Percentiles rank a stretch among this genome's conserved stretches.
These are phyloP conservation scores for Jacana jacana DNA, from an alignment of 2,113 vertebrate species.

Conservation along the genomic window DNA sequence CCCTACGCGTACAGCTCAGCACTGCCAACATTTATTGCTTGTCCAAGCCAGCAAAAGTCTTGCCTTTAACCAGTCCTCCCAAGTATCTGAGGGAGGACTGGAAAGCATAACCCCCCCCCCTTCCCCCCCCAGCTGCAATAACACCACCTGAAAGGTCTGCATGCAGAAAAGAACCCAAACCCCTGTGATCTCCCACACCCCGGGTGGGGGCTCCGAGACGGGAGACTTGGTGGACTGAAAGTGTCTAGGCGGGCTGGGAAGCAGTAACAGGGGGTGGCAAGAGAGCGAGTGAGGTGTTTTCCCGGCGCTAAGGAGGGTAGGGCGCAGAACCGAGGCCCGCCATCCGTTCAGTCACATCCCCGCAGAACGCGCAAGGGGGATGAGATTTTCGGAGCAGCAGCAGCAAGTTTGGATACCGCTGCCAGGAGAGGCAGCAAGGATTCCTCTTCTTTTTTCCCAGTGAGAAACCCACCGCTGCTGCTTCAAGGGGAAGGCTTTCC, in stretches of 20 bases:
- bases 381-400: not conserved
- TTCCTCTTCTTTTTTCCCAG: not conserved
- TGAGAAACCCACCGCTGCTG: fast-evolving
- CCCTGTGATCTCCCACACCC: fast-evolving
- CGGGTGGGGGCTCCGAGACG: not conserved
- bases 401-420: not conserved
- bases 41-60: not conserved
- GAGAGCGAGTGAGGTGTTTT: not conserved
- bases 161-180: not conserved
- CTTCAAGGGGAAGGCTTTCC: not conserved
- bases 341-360: fast-evolving
- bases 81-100: not conserved
- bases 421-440: not conserved
- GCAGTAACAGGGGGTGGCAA: fast-evolving
- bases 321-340: fast-evolving
- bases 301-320: fast-evolving
- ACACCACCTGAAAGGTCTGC: not conserved
- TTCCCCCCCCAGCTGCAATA: not conserved
- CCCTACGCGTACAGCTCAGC: not conserved
- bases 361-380: fast-evolving
- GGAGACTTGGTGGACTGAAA: not conserved
- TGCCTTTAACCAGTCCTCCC: too few relatives aligned
- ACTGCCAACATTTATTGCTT: not conserved
- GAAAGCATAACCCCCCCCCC: not conserved
- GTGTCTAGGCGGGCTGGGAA: not conserved